Evolutionary conservation across 2,113 vertebrate species (phyloP), one percentile per base, ranked within the genome.

Genomic region (Aplodontia rufa): DNA sequence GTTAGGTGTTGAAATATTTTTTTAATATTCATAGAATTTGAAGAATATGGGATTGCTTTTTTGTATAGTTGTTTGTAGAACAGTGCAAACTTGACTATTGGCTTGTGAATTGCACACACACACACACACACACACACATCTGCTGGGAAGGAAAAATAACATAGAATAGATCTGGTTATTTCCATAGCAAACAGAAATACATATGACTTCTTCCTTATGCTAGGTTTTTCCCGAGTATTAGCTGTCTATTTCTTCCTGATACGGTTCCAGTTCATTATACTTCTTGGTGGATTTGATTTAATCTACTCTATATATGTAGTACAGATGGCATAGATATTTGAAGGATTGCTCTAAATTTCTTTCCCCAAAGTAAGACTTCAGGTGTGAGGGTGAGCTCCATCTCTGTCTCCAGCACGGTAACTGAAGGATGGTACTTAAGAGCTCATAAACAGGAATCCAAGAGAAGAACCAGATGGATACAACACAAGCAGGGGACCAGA

Each of bases 1-100:
- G 7, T 94, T 90, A 68, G 30, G n/a, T 64, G 51, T 11, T 72
- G 1, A 97, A 92, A 87, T 78, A 17, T 58, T 66, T 91, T 62
- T 80, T 80, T 28, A 92, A 81, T 86, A 0, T 78, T 93, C 32
- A 19, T 85, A 47, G 35, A 94, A 95, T 95, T 95, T 89, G 22
- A 24, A 62, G 13, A 93, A 69, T 93, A 30, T 3, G 83, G 13
- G 7, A 84, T 69, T 80, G 16, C 8, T 72, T 88, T 84, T 84
- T 72, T 55, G 16, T 71, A 72, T 53, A 90, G 35, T 53, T 72
- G 71, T 94, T 92, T 91, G 55, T 76, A 76, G 0, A 81, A 10
- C 55, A 87, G 35, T 12, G 69, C 37, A 92, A 78, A 85, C 16
- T 32, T 80, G 80, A 22, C 17, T 30, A 60, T 80, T 83, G 81